These are phyloP conservation scores for Nezara viridula DNA, from an alignment of 2,888 invertebrate species.

Conservation along the genomic window DNA sequence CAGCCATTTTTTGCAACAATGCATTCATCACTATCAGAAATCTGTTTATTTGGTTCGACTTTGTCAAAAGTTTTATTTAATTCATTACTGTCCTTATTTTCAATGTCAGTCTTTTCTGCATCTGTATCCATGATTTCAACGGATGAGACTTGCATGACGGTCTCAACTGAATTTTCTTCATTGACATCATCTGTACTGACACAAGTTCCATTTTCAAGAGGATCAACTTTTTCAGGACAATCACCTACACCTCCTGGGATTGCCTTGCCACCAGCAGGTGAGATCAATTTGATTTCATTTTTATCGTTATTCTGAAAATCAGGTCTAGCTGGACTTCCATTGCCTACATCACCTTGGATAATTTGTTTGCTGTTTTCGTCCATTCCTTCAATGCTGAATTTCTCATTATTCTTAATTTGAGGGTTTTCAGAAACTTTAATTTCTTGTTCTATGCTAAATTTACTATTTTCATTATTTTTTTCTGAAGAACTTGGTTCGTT, in stretches of 20 bases:
- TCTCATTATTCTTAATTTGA: not conserved
- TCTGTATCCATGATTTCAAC: not conserved
- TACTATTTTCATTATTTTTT: not conserved
- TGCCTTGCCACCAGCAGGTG: no score
- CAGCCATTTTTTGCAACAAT: not conserved
- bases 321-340: not conserved
- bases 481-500: not conserved
- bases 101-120: not conserved
- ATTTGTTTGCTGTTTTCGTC: not conserved
- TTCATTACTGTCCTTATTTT: not conserved
- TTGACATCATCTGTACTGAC: not conserved
- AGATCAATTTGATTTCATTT: not conserved
- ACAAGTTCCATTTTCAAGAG: no score
- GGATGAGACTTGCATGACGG: not conserved
- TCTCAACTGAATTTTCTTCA: not conserved
- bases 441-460: not conserved
- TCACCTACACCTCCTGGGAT: not conserved
- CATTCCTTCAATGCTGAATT: not conserved
- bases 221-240: not conserved
- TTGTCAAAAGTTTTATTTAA: constrained; percentile 3
- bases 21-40: not conserved
- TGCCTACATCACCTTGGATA: not conserved
- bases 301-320: not conserved
- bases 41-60: not conserved
- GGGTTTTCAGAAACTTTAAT: not conserved